Evolutionary conservation across 2,113 vertebrate genomes (phyloP).

Genomic region (Nothocercus julius): DNA sequence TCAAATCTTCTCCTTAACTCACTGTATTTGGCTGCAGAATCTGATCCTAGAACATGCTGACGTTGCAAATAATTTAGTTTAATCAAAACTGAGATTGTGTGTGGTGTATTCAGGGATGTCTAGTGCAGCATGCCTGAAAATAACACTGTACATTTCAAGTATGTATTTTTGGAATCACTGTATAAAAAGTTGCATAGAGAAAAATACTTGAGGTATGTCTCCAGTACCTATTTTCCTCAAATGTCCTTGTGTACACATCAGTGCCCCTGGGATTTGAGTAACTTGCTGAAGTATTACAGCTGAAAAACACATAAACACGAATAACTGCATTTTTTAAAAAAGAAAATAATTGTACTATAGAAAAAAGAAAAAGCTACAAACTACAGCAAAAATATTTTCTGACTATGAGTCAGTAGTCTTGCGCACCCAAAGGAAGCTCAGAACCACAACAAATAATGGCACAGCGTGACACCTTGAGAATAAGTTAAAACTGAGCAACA

Average conservation of each 20-base stretch:
- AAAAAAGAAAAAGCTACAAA: background rate
- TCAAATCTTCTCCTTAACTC: background rate
- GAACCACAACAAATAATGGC: background rate
- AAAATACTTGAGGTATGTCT: background rate
- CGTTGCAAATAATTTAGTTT: background rate
- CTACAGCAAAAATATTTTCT: conserved; percentile 9
- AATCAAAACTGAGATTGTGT: background rate
- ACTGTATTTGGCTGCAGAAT: background rate
- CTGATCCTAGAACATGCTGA: background rate
- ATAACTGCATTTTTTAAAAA: background rate
- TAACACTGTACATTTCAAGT: background rate
- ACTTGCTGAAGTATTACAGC: conserved; percentile 62
- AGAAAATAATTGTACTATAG: background rate
- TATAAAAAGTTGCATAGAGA: background rate
- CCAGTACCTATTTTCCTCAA: conserved; percentile 68
- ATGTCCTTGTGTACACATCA: conserved; percentile 62
- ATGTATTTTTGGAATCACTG: background rate
- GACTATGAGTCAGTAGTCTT: background rate
- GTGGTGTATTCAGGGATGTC: background rate
- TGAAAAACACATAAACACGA: conserved; percentile 50
- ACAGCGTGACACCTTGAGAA: background rate
- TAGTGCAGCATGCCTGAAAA: background rate
- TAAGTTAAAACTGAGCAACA: background rate
- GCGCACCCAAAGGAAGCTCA: background rate
- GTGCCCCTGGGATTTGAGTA: conserved; percentile 50